Percentiles rank a stretch among this genome's conserved stretches.
Conservation (phyloP, 2,797 vertebrate genomes). For the Lophius americanus region DNA sequence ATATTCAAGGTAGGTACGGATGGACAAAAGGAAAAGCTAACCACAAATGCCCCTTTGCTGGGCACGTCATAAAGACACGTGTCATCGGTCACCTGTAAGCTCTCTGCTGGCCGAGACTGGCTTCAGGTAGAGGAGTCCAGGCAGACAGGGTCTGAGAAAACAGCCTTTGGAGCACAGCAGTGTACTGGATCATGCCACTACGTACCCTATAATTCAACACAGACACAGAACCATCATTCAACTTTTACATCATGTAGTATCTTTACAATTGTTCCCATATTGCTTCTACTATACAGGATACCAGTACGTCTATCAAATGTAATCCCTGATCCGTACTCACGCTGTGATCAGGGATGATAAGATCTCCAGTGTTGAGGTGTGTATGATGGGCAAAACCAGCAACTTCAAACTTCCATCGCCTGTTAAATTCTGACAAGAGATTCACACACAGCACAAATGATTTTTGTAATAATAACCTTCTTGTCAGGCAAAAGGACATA, state of each 20-base stretch:
- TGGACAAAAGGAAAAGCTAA: no score
- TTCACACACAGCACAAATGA: neutral
- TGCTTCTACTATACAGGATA: neutral
- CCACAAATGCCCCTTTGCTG: no score
- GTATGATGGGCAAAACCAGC: conserved; percentile 86
- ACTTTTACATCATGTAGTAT: neutral
- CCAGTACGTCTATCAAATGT: neutral
- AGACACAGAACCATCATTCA: neutral
- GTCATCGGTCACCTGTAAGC: conserved; percentile 83
- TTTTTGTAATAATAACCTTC: no score
- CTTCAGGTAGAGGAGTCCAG: conserved; percentile 81
- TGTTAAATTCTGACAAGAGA: conserved; percentile 79
- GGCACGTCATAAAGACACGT: no score
- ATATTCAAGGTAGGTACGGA: no score
- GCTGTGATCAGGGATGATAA: conserved; percentile 84
- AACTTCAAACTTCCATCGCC: conserved; percentile 87
- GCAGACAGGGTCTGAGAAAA: conserved; percentile 87
- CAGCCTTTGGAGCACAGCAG: conserved; percentile 83
- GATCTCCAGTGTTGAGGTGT: conserved; percentile 85
- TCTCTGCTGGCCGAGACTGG: conserved; percentile 85
- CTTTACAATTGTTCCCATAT: no score
- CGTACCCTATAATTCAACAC: conserved; percentile 38
- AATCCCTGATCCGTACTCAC: conserved; percentile 66
- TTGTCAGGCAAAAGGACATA: no score
- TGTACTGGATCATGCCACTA: conserved; percentile 84